Evolutionary conservation across 1,140 invertebrate genomes (phyloP).

Genomic region (Centruroides vittatus): DNA sequence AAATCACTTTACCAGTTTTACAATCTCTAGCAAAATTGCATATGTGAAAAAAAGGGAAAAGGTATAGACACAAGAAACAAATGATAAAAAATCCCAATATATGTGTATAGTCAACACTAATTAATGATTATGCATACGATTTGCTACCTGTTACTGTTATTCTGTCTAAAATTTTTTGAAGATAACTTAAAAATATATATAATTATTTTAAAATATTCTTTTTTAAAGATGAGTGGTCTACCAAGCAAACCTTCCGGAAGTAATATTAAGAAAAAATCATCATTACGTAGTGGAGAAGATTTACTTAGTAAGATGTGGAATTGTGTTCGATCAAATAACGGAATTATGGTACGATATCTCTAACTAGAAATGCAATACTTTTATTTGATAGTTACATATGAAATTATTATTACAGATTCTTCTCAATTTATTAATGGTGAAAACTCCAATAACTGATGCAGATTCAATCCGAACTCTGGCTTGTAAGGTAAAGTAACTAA

Average conservation of each 20-base stretch:
- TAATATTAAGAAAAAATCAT: conserved; percentile 4
- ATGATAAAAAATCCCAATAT: too few relatives aligned
- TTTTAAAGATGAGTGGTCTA: too few relatives aligned
- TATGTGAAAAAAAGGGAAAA: too few relatives aligned
- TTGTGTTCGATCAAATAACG: conserved; percentile 78
- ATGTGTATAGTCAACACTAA: too few relatives aligned
- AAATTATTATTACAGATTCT: conserved; percentile 27
- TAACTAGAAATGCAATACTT: neutral
- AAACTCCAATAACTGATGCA: conserved; percentile 90
- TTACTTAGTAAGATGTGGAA: conserved; percentile 85
- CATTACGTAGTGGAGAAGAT: conserved; percentile 42
- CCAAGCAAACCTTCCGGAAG: neutral
- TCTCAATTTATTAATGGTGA: conserved; percentile 64
- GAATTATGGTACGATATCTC: conserved; percentile 64
- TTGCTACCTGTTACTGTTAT: too few relatives aligned
- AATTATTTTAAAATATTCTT: too few relatives aligned
- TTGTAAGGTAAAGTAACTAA: conserved; percentile 37
- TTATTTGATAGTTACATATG: neutral
- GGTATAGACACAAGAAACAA: too few relatives aligned
- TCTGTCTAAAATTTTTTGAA: too few relatives aligned
- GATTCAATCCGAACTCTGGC: conserved; percentile 83
- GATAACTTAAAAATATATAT: too few relatives aligned
- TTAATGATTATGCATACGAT: too few relatives aligned
- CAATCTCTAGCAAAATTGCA: too few relatives aligned
- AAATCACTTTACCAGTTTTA: too few relatives aligned